These are phyloP conservation scores for Sparus aurata DNA, from an alignment of 2,797 vertebrate genomes.

Conservation along the genomic window DNA sequence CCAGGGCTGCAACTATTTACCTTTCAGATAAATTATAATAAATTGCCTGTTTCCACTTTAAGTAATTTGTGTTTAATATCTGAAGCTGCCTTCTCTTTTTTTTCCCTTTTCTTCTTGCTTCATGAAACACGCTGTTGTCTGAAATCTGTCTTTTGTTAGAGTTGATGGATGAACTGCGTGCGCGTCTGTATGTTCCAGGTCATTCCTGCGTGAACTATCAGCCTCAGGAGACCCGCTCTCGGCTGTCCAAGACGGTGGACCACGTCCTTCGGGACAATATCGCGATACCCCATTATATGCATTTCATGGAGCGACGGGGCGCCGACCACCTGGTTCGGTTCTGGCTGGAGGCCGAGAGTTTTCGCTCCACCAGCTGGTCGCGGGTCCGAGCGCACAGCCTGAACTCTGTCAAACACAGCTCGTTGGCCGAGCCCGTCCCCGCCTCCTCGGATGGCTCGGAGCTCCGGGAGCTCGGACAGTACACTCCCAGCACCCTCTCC, in stretches of 20 bases:
- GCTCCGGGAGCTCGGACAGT: slow-evolving; percentile 58
- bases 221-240: slow-evolving; percentile 94
- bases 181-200: slow-evolving; percentile 82
- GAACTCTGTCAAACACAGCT: slow-evolving; percentile 97
- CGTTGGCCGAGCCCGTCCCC: slow-evolving; percentile 91
- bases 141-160: not conserved
- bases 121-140: not conserved
- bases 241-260: slow-evolving; percentile 96
- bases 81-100: no score
- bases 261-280: slow-evolving; percentile 92
- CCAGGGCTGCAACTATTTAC: not conserved
- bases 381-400: slow-evolving; percentile 95
- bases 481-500: slow-evolving; percentile 34
- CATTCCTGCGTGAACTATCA: slow-evolving; percentile 97
- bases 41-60: no score
- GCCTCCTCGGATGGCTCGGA: slow-evolving; percentile 72
- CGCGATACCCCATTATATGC: slow-evolving; percentile 95
- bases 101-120: no score
- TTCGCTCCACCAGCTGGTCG: slow-evolving; percentile 96
- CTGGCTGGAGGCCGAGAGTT: slow-evolving; percentile 97
- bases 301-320: slow-evolving; percentile 93
- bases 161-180: not conserved
- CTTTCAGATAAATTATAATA: not conserved
- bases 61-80: not conserved
- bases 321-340: slow-evolving; percentile 96